Conservation (phyloP, 1,140 invertebrate species). For the Riptortus pedestris region DNA sequence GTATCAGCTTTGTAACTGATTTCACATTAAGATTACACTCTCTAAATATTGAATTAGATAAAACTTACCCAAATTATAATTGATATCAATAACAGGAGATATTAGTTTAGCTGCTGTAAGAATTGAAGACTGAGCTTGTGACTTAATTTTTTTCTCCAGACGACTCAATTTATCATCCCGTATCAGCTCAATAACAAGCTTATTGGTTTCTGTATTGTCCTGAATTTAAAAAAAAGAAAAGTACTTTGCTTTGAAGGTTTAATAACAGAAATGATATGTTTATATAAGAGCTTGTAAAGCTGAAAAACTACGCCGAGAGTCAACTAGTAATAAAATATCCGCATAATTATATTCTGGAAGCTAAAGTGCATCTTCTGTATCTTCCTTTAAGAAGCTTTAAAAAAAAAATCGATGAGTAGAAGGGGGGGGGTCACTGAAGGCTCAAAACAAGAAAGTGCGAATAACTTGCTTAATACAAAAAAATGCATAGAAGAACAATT, state of each 20-base stretch:
- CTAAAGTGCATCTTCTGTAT: no score
- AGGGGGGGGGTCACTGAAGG: no score
- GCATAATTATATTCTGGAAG: no score
- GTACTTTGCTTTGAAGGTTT: not conserved
- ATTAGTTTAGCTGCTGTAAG: slow-evolving; percentile 86
- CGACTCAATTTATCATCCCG: slow-evolving; percentile 67
- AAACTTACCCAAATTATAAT: slow-evolving; percentile 57
- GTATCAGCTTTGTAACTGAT: not conserved
- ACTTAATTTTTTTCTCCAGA: slow-evolving; percentile 61
- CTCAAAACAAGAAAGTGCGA: no score
- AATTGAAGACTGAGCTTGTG: slow-evolving; percentile 74
- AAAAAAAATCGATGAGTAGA: no score
- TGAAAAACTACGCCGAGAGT: not conserved
- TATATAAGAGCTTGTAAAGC: no score
- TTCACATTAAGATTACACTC: slow-evolving; percentile 33
- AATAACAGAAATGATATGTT: no score
- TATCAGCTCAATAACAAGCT: slow-evolving; percentile 64
- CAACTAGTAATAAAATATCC: no score
- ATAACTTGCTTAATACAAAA: no score
- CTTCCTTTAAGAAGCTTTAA: no score
- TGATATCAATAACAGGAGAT: slow-evolving; percentile 70
- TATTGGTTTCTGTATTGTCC: slow-evolving; percentile 61
- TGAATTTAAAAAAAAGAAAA: slow-evolving; percentile 34
- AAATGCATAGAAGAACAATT: no score
- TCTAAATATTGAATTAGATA: slow-evolving; percentile 42